Evolutionary conservation across 2,797 vertebrate species (phyloP), one percentile per base, ranked within the genome.

Genomic region (Acropternis orthonyx): DNA sequence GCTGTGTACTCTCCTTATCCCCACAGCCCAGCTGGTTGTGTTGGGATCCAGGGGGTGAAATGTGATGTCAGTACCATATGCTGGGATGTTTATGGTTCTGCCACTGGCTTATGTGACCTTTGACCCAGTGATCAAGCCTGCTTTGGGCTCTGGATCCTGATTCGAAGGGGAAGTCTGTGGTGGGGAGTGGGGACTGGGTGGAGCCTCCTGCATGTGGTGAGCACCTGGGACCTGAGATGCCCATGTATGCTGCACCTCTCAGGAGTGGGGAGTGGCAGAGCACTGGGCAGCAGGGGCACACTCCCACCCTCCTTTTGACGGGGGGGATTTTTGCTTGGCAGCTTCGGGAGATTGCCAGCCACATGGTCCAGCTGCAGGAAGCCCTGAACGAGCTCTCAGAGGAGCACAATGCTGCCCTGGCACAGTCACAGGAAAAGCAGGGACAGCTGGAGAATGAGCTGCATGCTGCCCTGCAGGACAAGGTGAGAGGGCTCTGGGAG

Each of bases 291-390:
- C 3, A 5, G 14, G 52, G 52, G 14, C 16, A 7, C 15, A 1
- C 36, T 27, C 48, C 41, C 30, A 37, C 13, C 9, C 18, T 55
- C 9, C 14, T 6, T 8, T 63, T 69, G 43, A 37, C 30, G 1
- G 37, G 19, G 20, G 51, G 10, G 1, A 15, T 58, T 66, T 69
- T 44, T 66, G 15, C 16, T 56, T 7, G 1, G 19, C 86, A 98
- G 98, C 96, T 98, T 23, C 97, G 98, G 26, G 98, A 98, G 91
- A 96, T 98, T 4, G 92, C 93, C 65, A 98, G 97, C 94, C 97
- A 97, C 74, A 23, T 98, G 93, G 93, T 97, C 6, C 98, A 98
- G 56, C 95, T 98, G 9, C 98, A 98, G 88, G 96, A 96, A 1
- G 97, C 98, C 32, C 97, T 98, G 56, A 97, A 98, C 0, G 98